Evolutionary conservation across 2,888 invertebrate genomes (phyloP).

Genomic region (Pristionchus japonicus): DNA sequence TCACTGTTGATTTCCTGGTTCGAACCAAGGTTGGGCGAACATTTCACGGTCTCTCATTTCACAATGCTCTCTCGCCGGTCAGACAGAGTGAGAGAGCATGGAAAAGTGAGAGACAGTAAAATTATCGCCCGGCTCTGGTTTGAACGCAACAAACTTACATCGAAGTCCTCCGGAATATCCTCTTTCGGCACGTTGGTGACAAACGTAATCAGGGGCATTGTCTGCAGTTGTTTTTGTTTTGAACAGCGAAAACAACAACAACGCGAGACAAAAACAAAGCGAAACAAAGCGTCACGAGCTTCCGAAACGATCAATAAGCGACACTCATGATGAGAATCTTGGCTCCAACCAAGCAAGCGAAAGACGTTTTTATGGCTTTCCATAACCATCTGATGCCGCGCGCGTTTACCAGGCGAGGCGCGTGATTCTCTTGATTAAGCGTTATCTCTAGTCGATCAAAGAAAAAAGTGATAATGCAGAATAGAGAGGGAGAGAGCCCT

Average conservation of each 20-base stretch:
- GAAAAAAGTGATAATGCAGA: background rate
- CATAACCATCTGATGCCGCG: background rate
- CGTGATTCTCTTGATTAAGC: background rate
- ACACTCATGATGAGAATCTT: background rate
- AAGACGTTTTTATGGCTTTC: slow-evolving; percentile 22
- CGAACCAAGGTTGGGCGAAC: too few species aligned
- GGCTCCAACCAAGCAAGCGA: background rate
- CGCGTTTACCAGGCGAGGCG: background rate
- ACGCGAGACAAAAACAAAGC: background rate
- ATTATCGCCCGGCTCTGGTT: too few species aligned
- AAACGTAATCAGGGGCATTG: slow-evolving; percentile 9
- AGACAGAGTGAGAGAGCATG: too few species aligned
- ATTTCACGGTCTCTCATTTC: too few species aligned
- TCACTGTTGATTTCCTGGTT: too few species aligned
- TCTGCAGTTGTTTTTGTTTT: background rate
- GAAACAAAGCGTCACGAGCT: too few species aligned
- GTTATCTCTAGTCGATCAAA: background rate
- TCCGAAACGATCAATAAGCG: slow-evolving; percentile 12
- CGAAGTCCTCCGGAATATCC: slow-evolving; percentile 34
- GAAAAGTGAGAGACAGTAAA: too few species aligned
- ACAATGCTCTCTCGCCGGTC: too few species aligned
- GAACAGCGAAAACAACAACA: background rate
- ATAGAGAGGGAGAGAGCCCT: background rate
- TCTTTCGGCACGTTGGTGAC: slow-evolving; percentile 27
- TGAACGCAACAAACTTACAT: background rate